Evolutionary conservation across 2,113 vertebrate genomes (phyloP).

Genomic region (Hucho hucho): DNA sequence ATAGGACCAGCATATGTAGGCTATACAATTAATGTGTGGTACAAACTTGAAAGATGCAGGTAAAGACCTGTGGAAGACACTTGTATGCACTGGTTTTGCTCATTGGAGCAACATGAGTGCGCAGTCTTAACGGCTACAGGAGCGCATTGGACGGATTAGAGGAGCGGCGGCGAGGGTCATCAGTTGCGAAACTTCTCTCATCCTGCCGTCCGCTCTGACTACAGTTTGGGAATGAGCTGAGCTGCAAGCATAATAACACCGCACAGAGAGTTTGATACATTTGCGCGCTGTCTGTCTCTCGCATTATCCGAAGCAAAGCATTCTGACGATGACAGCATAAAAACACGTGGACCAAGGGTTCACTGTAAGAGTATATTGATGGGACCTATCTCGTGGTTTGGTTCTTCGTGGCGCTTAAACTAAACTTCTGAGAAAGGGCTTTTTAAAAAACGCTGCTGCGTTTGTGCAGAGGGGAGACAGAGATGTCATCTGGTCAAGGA

Average conservation of each 20-base stretch:
- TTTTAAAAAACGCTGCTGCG: background rate
- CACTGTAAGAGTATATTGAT: background rate
- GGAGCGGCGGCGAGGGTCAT: background rate
- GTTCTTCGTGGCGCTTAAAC: background rate
- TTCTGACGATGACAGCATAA: background rate
- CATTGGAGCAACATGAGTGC: too few species aligned
- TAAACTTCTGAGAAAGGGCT: background rate
- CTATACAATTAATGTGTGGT: too few species aligned
- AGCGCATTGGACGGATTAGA: background rate
- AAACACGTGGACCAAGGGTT: background rate
- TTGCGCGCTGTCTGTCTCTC: background rate
- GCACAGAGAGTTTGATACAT: background rate
- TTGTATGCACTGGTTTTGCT: too few species aligned
- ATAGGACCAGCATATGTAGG: too few species aligned
- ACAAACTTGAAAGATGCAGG: too few species aligned
- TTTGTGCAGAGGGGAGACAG: constrained; percentile 10
- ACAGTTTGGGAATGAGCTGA: constrained; percentile 34
- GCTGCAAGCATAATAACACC: constrained; percentile 19
- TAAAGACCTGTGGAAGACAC: too few species aligned
- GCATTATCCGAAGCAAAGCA: background rate
- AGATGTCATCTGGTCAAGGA: constrained; percentile 81
- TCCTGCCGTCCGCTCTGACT: constrained; percentile 16
- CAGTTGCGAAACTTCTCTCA: constrained; percentile 9
- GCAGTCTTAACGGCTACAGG: too few species aligned
- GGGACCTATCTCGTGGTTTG: background rate